Evolutionary conservation across 2,888 invertebrate genomes (phyloP), one percentile per base, ranked within the genome.

Genomic region (Nomada flava): DNA sequence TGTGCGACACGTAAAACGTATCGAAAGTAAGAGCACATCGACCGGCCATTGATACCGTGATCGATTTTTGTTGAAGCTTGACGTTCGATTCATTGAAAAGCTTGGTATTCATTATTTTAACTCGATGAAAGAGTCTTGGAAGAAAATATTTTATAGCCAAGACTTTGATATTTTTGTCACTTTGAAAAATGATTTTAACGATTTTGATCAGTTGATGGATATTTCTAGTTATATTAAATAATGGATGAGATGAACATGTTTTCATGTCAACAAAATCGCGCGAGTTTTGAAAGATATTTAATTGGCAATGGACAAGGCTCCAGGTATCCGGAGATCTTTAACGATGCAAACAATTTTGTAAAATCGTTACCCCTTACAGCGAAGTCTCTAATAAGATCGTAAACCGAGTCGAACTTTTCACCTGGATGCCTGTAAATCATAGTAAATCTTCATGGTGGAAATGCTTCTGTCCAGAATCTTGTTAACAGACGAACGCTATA

Each of bases 1-100:
- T 63, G 26, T 18, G 63, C 52, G 63, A 76, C 47, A 67, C 55
- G 47, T 75, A 47, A 65, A 55, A 57, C 64, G 68, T 23, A 29
- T 52, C 60, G 73, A 83, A 77, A 83, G 65, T 64, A 83, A 80
- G 53, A 84, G 77, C 77, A 52, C 59, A 74, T 60, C 26, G 50
- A 74, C 36, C 15, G 59, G 10, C 23, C 44, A 64, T 44, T 44
- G 50, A 44, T 52, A 57, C 42, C n/a, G 26, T 7, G 23, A 15
- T 26, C 47, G 36, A 29, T 63, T 44, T 44, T 10, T 44, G 11
- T 44, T 44, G 9, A 11, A 11, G 44, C 9, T 11, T 11, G 11
- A 11, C 44, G 44, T 44, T 7, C 44, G 9, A 44, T 44, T 44
- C 11, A 11, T 44, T 15, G 47, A 15, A 13, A 2, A 2, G 13